Base-by-base conservation (phyloP, 2,797 vertebrate species). In the Etheostoma nigrum region DNA sequence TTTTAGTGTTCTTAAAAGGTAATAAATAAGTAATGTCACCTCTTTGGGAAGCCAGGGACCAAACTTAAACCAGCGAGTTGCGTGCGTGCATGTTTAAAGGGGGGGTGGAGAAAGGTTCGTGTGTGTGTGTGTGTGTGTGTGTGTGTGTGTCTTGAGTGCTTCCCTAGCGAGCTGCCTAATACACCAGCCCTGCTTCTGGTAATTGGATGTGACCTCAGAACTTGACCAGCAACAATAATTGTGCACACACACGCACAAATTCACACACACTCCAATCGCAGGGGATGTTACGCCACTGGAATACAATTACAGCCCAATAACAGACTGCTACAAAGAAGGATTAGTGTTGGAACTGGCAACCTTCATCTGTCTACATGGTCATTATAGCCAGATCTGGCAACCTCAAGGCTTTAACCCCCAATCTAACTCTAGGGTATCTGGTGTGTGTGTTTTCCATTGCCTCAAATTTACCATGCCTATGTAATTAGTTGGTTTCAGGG, bases 121-220 rank as follows among this genome's bases (percentile, higher is more conserved):
- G 6, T 51, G 67, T 53, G 57, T 57, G 30, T 58, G 52, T 57
- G 59, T 27, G 33, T 71, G 68, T 62, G 0, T 44, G 63, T 67
- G 48, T 51, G 27, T 47, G 42, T 63, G 42, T 62, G 60, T 59
- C 12, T 16, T 66, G 49, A 61, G 40, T 68, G 69, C 18, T 63
- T 71, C 59, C 71, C 59, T 4, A 59, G 74, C 12, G 59, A 73
- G 73, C 58, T 44, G 70, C 61, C 33, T 53, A 71, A 76, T 67
- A 87, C 82, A 62, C 54, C 70, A 72, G 65, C 61, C 58, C 27
- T 18, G 67, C 67, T 79, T 78, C 79, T 87, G 75, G 83, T 90
- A 88, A 92, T 91, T 90, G 84, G 84, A 87, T 87, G 83, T 91
- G 86, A 90, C 89, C 90, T 89, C 89, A 69, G 76, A 87, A 82